Evolutionary conservation across 1,140 invertebrate species (phyloP), one percentile per base, ranked within the genome.

Genomic region (Cherax quadricarinatus): DNA sequence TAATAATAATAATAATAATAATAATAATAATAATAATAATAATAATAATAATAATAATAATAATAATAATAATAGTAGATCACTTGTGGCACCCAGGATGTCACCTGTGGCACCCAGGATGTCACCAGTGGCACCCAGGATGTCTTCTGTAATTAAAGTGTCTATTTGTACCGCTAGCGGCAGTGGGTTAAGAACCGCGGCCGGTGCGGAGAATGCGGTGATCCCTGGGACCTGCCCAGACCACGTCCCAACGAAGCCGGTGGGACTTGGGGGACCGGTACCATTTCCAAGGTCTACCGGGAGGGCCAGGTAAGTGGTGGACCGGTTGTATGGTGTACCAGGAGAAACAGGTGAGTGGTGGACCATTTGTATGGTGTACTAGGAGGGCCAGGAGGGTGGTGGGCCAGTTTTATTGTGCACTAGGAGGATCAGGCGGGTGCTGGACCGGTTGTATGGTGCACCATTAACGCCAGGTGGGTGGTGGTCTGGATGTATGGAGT

Each of bases 141-240:
- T 41, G 30, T 41, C 30, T 41, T 41, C 30, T 41, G 30, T 41
- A 60, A 60, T 60, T 60, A 60, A 60, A 1, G 57, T 16, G 9
- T 0, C 57, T 60, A 9, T 60, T 60, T 60, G 57, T 60, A 16
- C 30, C 30, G 3, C 48, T 75, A 93, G 92, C 96, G 97, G 86
- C 97, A 98, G 94, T 97, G 97, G 97, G 95, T 96, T 73, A 94
- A 93, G n/a, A 97, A 97, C 93, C 97, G 95, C 0, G 97, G 98
- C 0, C 98, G 98, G 94, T 98, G 98, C 94, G 98, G 98, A 6
- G 96, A 98, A 60, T 98, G 98, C 94, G 98, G 98, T 14, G 98
- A 98, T 95, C 95, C 97, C 0, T 98, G 97, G 97, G 97, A 98
- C 94, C 94, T 96, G 3, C 95, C 96, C 94, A 96, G 95, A 95